phyloP scores from a whole-genome alignment of 2,797 vertebrate genomes.

The Acestrorhynchus altus region DNA sequence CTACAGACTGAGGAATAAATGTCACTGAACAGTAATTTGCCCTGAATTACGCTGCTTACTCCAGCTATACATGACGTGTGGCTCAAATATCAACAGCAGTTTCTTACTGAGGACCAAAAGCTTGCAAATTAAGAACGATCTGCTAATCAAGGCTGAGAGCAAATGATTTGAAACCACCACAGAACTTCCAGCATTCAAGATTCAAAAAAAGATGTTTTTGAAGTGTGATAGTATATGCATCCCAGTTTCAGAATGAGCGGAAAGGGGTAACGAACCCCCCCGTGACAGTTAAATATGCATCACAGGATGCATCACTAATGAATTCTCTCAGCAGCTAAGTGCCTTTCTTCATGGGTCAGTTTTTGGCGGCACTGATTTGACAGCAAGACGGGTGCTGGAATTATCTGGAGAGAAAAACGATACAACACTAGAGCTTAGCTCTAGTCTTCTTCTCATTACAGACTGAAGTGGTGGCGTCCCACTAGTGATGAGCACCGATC shows the following conservation, averaged over 20 bases:
- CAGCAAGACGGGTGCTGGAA: not conserved
- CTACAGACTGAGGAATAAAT: not conserved
- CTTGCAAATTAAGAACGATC: not conserved
- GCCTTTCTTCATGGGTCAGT: not conserved
- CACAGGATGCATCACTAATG: not conserved
- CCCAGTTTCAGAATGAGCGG: not conserved
- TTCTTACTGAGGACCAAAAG: not conserved
- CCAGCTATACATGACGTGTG: constrained; percentile 4
- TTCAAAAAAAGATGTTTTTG: not conserved
- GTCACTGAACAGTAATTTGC: constrained; percentile 3
- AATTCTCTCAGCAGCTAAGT: not conserved
- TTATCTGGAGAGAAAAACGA: not conserved
- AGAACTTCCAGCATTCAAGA: not conserved
- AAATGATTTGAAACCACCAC: not conserved
- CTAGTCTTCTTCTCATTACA: constrained; percentile 19
- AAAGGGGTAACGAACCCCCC: not conserved
- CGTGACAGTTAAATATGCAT: not conserved
- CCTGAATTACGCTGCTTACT: not conserved
- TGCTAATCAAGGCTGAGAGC: not conserved
- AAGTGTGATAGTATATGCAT: not conserved
- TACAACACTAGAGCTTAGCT: not conserved
- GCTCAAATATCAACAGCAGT: not conserved
- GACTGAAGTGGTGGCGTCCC: not conserved
- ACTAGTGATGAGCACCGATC: not conserved
- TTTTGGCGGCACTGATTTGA: constrained; percentile 1